Base-by-base conservation (phyloP, 2,888 invertebrate genomes). In the Epinotia nisella region DNA sequence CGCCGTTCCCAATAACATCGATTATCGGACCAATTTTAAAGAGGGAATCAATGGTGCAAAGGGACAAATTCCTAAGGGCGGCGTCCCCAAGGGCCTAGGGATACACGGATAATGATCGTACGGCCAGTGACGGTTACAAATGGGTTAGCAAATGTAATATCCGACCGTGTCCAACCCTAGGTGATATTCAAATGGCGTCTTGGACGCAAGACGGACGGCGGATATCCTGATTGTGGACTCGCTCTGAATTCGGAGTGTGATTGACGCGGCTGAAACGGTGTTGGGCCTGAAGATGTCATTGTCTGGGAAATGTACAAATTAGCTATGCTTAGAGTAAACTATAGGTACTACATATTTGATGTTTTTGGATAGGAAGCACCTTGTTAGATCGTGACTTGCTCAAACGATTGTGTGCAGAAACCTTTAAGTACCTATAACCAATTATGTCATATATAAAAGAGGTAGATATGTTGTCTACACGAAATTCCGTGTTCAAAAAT, bases 91-190 rank as follows among this genome's bases (percentile, higher is more conserved):
- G 35, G 35, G 35, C 35, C 35, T 35, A 82, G 84, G 55, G 86
- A 84, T 88, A 90, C 91, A 90, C 80, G 90, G 90, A 92, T 93
- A 92, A 93, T 93, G 92, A 93, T 91, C 87, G 87, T 85, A 84
- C 85, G 85, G 84, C 89, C 86, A 85, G 82, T 84, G 83, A 92
- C 92, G 92, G 91, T 83, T 92, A 93, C 93, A 93, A 93, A 93
- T 93, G 91, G 90, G 87, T 89, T 88, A 91, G 90, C 91, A 88
- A 92, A 93, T 92, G 91, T 91, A 93, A 93, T 93, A 93, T 93
- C 91, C 91, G 91, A 85, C 82, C 80, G 86, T 35, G 35, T 89
- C 90, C 87, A 85, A 82, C 85, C 82, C 84, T 78, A 77, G 80
- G 79, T 82, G 81, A 87, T 88, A 90, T 90, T 90, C 90, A 89